Percentiles rank a stretch among this genome's conserved stretches.
Conservation (phyloP, 2,888 invertebrate species). For the Zeuzera pyrina region DNA sequence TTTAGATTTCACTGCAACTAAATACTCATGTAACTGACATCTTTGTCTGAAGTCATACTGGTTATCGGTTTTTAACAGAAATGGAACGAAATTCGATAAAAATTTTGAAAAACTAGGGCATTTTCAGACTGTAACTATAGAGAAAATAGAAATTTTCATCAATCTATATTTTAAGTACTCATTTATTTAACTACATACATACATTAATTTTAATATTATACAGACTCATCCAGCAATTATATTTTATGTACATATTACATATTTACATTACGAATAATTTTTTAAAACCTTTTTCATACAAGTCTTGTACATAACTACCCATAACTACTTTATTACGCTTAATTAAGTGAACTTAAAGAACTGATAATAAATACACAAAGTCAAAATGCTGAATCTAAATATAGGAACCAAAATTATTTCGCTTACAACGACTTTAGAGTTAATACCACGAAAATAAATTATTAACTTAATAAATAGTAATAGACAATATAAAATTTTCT, state of each 20-base stretch:
- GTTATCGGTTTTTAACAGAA: no score
- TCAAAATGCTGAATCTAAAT: constrained; percentile 53
- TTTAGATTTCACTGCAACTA: no score
- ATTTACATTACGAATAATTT: constrained; percentile 23
- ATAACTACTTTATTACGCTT: constrained; percentile 26
- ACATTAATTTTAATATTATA: constrained; percentile 9
- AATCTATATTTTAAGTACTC: no score
- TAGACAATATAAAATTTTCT: constrained; percentile 48
- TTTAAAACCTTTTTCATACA: constrained; percentile 12
- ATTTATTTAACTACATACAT: no score
- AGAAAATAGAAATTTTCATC: no score
- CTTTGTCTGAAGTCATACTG: no score
- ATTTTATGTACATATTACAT: constrained; percentile 27
- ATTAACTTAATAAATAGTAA: constrained; percentile 50
- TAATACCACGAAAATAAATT: constrained; percentile 48
- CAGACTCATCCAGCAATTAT: constrained; percentile 12
- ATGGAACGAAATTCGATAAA: no score
- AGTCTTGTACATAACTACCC: constrained; percentile 6
- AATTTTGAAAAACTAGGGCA: no score
- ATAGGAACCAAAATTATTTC: constrained; percentile 67
- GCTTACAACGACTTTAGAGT: neutral
- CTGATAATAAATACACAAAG: constrained; percentile 55
- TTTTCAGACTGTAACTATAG: no score
- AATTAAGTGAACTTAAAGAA: constrained; percentile 22
- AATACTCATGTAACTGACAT: no score